Evolutionary conservation across 2,888 invertebrate genomes (phyloP).

Genomic region (Bruchidius siliquastri): DNA sequence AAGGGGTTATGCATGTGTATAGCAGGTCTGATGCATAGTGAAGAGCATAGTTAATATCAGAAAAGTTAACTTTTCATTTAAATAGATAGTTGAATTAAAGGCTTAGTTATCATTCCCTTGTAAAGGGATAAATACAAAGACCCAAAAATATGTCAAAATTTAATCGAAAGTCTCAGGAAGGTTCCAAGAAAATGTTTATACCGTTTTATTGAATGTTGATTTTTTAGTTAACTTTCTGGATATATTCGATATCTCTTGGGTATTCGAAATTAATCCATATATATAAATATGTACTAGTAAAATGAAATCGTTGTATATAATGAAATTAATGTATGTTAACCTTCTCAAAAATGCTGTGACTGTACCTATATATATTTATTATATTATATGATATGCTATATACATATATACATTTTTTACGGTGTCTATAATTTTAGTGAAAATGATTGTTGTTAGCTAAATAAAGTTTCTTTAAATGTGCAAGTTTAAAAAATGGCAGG

Average conservation of each 20-base stretch:
- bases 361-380: constrained; percentile 18
- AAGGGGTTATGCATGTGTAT: too few relatives aligned
- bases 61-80: too few relatives aligned
- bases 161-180: too few relatives aligned
- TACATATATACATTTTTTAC: constrained; percentile 10
- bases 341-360: constrained; percentile 13
- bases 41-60: too few relatives aligned
- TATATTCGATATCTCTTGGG: neutral
- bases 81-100: too few relatives aligned
- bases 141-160: too few relatives aligned
- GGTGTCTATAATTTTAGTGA: constrained; percentile 5
- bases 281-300: neutral
- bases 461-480: neutral
- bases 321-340: constrained; percentile 12
- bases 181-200: too few relatives aligned
- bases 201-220: too few relatives aligned
- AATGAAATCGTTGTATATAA: constrained; percentile 3
- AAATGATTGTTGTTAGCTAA: neutral
- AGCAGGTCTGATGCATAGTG: too few relatives aligned
- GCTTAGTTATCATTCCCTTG: too few relatives aligned
- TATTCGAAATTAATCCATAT: neutral
- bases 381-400: constrained; percentile 5
- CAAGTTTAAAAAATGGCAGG: constrained; percentile 29
- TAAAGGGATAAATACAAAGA: too few relatives aligned
- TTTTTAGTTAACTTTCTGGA: too few relatives aligned